A percentile compares a stretch with the other conserved stretches of the same genome.
Evolutionary conservation across 2,888 invertebrate genomes (phyloP).

Genomic region (Cephus pygmeus): DNA sequence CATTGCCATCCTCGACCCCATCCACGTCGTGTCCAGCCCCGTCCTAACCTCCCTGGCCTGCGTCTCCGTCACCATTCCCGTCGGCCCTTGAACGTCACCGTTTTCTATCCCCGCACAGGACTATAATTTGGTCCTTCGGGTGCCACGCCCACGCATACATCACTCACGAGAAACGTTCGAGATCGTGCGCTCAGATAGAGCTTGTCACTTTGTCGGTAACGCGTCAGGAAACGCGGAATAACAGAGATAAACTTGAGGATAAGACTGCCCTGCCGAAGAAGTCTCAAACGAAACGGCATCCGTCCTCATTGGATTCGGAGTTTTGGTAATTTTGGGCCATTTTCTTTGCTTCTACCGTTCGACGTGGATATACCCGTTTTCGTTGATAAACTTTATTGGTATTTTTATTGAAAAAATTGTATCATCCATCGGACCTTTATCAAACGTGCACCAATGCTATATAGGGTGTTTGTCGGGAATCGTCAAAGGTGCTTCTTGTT

Average conservation of each 20-base stretch:
- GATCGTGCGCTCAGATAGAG: slow-evolving; percentile 32
- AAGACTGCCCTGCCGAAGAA: slow-evolving; percentile 18
- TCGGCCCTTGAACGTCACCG: neutral
- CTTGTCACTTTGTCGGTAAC: slow-evolving; percentile 53
- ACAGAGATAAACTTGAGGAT: slow-evolving; percentile 36
- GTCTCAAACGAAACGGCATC: slow-evolving; percentile 1
- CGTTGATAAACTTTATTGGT: neutral
- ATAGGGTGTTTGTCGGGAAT: neutral
- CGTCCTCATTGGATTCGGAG: neutral
- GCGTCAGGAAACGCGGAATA: slow-evolving; percentile 35
- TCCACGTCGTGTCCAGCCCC: neutral
- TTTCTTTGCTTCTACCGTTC: neutral
- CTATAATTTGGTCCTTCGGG: slow-evolving; percentile 45
- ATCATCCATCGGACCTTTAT: no score
- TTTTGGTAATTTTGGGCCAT: neutral
- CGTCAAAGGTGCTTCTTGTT: neutral
- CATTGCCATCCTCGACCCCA: neutral
- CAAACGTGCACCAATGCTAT: neutral
- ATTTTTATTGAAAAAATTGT: neutral
- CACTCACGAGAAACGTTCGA: slow-evolving; percentile 32
- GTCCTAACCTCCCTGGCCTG: slow-evolving; percentile 6
- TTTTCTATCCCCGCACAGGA: slow-evolving; percentile 18
- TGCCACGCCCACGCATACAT: slow-evolving; percentile 54
- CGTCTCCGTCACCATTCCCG: slow-evolving; percentile 9
- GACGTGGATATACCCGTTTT: neutral